Evolutionary conservation across 2,113 vertebrate genomes (phyloP), one percentile per base, ranked within the genome.

Genomic region (Jaculus jaculus): DNA sequence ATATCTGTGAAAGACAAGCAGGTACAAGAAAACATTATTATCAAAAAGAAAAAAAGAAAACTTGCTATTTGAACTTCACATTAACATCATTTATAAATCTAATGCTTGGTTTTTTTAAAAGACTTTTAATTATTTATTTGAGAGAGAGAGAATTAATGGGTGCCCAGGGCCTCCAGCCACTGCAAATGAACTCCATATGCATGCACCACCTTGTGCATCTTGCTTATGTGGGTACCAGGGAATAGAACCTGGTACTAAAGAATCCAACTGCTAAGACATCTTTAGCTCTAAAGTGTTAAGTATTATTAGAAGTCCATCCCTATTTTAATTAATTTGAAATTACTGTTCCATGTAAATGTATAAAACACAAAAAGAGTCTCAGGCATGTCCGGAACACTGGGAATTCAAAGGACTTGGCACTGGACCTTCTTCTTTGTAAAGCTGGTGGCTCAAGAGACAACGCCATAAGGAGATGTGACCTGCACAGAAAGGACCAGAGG

Each of bases 1-100:
- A 32, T 99, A 99, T 96, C 99, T 99, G 97, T 34, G 91, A 97
- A 96, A 97, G 58, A 98, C 84, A 96, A 47, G 54, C 23, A 90
- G 4, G 65, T 37, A n/a, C 82, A 80, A 91, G 78, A 91, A 73
- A 89, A 85, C 63, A 90, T 58, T 79, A 54, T 54, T 54, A 54
- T 12, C 10, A 54, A 54, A 54, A 54, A 54, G 89, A 16, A 30
- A 42, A 63, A 63, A 89, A 69, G 54, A 37, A 77, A 66, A 42
- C 34, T 66, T 34, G 32, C 18, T 78, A 24, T 60, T 39, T 54
- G 24, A 75, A 61, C 66, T 39, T 81, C 89, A 73, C 61, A 75
- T 51, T 42, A 65, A 66, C 83, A 63, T 51, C 26, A 87, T 81
- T 34, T 91, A 12, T 69, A 89, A 96, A 92, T 65, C 63, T 39